Percentiles rank a stretch among this genome's conserved stretches.
These are phyloP conservation scores for Lasioglossum figueresi DNA, from an alignment of 2,888 invertebrate species.

Conservation along the genomic window DNA sequence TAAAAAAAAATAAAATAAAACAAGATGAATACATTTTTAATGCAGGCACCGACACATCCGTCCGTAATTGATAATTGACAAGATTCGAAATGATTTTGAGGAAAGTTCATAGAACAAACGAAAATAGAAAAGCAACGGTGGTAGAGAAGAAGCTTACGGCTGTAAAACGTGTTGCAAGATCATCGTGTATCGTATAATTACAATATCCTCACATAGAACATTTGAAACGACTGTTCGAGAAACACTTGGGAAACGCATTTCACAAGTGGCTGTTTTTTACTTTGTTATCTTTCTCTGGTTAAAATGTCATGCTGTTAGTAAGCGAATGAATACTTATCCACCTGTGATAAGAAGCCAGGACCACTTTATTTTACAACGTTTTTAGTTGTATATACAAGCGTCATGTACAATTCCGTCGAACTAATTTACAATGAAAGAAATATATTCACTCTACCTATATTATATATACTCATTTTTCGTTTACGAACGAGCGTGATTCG, in stretches of 20 bases:
- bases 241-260: conserved; percentile 23
- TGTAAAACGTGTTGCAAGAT: conserved; percentile 5
- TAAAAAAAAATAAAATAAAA: background rate
- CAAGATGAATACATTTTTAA: conserved; percentile 51
- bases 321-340: conserved; percentile 65
- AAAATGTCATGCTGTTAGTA: conserved; percentile 83
- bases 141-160: conserved; percentile 39
- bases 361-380: conserved; percentile 63
- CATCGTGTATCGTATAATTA: conserved; percentile 15
- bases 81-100: conserved; percentile 25
- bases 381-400: conserved; percentile 73
- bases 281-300: background rate
- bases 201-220: background rate
- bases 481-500: conserved; percentile 37
- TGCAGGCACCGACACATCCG: conserved; percentile 82
- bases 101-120: conserved; percentile 24
- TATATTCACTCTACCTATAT: conserved; percentile 48
- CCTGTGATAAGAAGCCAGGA: conserved; percentile 60
- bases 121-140: conserved; percentile 35
- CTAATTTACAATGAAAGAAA: conserved; percentile 66
- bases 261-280: conserved; percentile 12
- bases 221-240: background rate
- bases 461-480: conserved; percentile 6
- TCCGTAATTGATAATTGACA: conserved; percentile 64
- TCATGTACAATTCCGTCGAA: conserved; percentile 75